Evolutionary conservation across 2,888 invertebrate genomes (phyloP), one percentile per base, ranked within the genome.

Genomic region (Cosmia trapezina): DNA sequence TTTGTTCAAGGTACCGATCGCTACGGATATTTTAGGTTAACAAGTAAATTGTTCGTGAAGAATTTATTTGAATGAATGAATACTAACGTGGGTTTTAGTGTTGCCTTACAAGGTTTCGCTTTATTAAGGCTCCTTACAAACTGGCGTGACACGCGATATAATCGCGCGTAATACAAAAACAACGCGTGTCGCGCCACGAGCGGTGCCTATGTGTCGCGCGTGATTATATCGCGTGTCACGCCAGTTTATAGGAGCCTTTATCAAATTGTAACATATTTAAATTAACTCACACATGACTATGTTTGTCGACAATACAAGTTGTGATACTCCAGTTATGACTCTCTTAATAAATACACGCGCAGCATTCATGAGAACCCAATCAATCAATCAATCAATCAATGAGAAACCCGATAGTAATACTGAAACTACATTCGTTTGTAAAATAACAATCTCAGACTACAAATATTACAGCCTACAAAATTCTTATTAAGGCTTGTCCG

Each of bases 1-100:
- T 89, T 88, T 83, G 77, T 83, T 83, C 83, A 73, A 77, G 70
- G 83, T 85, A 85, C 85, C 85, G 87, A 65, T 75, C 54, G 66
- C 43, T 14, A 33, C 72, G 17, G 33, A 63, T 74, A 78, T 80
- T 60, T 71, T 54, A 43, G 47, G 33, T 47, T 53, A 59, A 33
- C 62, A 51, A 63, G 47, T 37, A 60, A 59, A 66, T 51, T 75
- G 12, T 57, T 53, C 22, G 14, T 22, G 60, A 37, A 11, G 12
- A 43, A 37, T 56, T 12, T 54, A n/a, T 56, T 51, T 43, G 14
- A 54, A 70, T 70, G 43, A 78, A 70, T 56, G 43, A 43, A 67
- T 33, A n/a, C n/a, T 33, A 33, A 6, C 37, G 4, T 37, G 41
- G 19, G 19, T 9, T 56, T 12, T 14, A 11, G 28, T 28, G 43